Evolutionary conservation across 1,140 invertebrate species (phyloP).

Genomic region (Achroia grisella): DNA sequence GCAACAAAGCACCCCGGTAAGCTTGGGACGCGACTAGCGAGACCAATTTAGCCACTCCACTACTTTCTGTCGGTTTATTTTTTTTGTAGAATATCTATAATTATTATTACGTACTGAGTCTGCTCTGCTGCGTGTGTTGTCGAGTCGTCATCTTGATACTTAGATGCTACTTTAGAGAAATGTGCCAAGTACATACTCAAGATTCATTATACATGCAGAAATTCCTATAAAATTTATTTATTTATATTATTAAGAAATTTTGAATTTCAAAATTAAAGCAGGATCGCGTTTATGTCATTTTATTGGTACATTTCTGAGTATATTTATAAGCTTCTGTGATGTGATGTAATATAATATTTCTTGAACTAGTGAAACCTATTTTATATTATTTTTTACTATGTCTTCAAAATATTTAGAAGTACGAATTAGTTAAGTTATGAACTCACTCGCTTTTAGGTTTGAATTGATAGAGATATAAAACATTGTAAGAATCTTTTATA

Average conservation of each 20-base stretch:
- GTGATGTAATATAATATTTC: conserved; percentile 61
- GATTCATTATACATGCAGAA: too few relatives aligned
- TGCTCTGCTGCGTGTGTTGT: conserved; percentile 70
- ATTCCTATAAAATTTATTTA: too few relatives aligned
- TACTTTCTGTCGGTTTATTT: conserved; percentile 59
- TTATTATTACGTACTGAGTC: conserved; percentile 59
- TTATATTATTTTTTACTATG: conserved; percentile 30
- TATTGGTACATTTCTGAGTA: conserved; percentile 58
- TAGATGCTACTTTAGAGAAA: conserved; percentile 60
- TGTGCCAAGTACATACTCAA: conserved; percentile 38
- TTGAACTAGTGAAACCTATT: conserved; percentile 38
- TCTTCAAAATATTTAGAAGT: conserved; percentile 30
- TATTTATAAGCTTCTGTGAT: conserved; percentile 67
- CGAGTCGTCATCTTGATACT: conserved; percentile 53
- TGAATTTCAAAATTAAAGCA: not conserved
- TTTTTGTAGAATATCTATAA: conserved; percentile 59
- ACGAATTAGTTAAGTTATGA: not conserved
- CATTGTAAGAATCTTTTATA: conserved; percentile 31
- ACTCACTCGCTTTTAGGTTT: conserved; percentile 51
- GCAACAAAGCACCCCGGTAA: conserved; percentile 68
- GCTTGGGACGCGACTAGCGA: conserved; percentile 55
- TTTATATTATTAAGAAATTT: too few relatives aligned
- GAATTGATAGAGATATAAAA: not conserved
- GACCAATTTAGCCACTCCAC: conserved; percentile 46
- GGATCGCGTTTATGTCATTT: not conserved